These are phyloP conservation scores for Plebejus argus DNA, from an alignment of 2,888 invertebrate species.

Conservation along the genomic window DNA sequence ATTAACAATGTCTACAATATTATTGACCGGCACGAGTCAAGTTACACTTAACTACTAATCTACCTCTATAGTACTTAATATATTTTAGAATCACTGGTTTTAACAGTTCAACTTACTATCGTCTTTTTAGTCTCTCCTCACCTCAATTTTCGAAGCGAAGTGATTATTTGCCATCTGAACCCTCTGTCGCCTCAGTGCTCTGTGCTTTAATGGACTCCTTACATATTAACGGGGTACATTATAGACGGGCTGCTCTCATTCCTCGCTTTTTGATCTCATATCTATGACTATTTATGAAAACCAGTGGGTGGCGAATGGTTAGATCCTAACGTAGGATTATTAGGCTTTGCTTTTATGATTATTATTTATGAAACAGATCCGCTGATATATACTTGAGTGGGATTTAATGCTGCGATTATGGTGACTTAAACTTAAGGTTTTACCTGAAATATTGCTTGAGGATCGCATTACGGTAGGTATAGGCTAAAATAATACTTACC, in stretches of 20 bases:
- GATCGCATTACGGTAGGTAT: background rate
- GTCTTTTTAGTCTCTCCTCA: no score
- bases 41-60: no score
- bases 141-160: no score
- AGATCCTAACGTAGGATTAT: conserved; percentile 41
- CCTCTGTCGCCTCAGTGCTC: conserved; percentile 43
- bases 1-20: no score
- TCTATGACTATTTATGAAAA: conserved; percentile 59
- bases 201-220: conserved; percentile 54
- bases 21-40: no score
- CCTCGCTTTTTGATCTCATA: conserved; percentile 55
- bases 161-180: conserved; percentile 22
- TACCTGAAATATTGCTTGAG: background rate
- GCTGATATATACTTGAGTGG: conserved; percentile 21
- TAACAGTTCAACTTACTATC: no score
- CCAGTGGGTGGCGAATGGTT: conserved; percentile 49
- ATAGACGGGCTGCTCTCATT: conserved; percentile 47
- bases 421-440: conserved; percentile 11
- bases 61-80: no score
- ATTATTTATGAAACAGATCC: conserved; percentile 30
- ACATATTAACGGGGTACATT: conserved; percentile 51
- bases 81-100: no score
- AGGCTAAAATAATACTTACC: background rate
- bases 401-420: conserved; percentile 15
- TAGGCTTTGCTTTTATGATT: conserved; percentile 33